Base-by-base conservation (phyloP, 2,113 vertebrate species). In the Edolisoma coerulescens region DNA sequence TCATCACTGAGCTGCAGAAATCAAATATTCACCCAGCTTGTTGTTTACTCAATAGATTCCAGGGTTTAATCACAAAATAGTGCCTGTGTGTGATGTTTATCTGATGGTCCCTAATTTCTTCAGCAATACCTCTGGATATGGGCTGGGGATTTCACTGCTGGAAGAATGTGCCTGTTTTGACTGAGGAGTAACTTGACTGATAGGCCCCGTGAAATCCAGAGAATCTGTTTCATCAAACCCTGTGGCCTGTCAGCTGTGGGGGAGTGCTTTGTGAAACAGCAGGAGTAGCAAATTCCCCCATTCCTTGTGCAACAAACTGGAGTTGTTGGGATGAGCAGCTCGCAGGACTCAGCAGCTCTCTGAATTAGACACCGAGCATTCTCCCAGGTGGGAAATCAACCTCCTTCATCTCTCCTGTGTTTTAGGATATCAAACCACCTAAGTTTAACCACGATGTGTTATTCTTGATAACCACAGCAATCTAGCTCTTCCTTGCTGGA, bases 361-460 rank as follows among this genome's bases (percentile, higher is more conserved):
- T 18, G 84, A 49, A 21, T 91, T 59, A 74, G 64, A 42, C 86
- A 17, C 13, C 1, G n/a, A 67, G 65, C 4, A 0, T 32, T 53
- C 74, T 94, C 73, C 78, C 42, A 8, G 69, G 3, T 44, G 70
- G 91, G 91, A 93, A 75, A 89, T 74, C 49, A 75, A 7, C 89
- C 54, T 42, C 60, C 53, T 93, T 95, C 79, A 41, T 91, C 79
- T 76, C 90, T 57, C 21, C 0, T 13, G 60, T 47, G 33, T 75
- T 89, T 81, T 32, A 20, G 86, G 68, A 28, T 90, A 74, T 64
- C 2, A 61, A 94, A 26, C 61, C 22, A 4, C 21, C n/a, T 28
- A 35, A 89, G 42, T 56, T 87, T 61, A 64, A 71, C 28, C 84
- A 61, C 0, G 0, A 8, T 24, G 33, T 74, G 14, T 50, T 83